Percentiles rank a stretch among this genome's conserved stretches.
phyloP scores from a whole-genome alignment of 2,888 invertebrate genomes.

The Papilio protenor region DNA sequence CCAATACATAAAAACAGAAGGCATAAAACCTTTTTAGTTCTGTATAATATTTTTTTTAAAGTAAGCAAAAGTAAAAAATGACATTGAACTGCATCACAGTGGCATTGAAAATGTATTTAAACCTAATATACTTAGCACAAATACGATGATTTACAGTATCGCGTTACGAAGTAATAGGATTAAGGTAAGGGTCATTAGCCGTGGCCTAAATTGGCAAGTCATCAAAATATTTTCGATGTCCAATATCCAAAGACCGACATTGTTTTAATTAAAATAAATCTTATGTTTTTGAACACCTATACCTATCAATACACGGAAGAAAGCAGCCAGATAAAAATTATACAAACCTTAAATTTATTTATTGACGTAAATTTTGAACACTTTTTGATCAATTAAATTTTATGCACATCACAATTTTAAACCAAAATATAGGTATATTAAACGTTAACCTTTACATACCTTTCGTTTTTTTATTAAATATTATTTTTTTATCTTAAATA shows the following conservation, averaged over 20 bases:
- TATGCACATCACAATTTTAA: constrained; percentile 17
- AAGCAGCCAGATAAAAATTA: not conserved
- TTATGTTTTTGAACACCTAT: not conserved
- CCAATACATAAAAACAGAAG: too few relatives aligned
- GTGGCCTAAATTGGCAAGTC: constrained; percentile 43
- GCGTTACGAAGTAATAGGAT: constrained; percentile 25
- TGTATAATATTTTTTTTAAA: not conserved
- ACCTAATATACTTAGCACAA: not conserved
- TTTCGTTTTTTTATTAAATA: constrained; percentile 11
- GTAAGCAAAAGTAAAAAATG: not conserved
- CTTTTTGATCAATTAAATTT: constrained; percentile 24
- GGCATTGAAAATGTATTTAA: constrained; percentile 27
- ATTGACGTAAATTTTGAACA: constrained; percentile 5
- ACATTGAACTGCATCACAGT: constrained; percentile 15
- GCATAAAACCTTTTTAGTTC: too few relatives aligned
- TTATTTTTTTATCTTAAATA: constrained; percentile 24
- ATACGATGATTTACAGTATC: not conserved
- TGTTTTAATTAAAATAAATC: not conserved
- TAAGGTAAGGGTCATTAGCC: constrained; percentile 38
- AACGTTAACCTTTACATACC: not conserved
- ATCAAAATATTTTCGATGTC: constrained; percentile 29
- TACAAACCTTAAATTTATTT: constrained; percentile 16
- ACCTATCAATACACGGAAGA: not conserved
- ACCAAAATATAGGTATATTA: constrained; percentile 19
- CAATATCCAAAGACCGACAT: not conserved